These are phyloP conservation scores for Polyommatus icarus DNA, from an alignment of 2,888 invertebrate genomes.

Conservation along the genomic window DNA sequence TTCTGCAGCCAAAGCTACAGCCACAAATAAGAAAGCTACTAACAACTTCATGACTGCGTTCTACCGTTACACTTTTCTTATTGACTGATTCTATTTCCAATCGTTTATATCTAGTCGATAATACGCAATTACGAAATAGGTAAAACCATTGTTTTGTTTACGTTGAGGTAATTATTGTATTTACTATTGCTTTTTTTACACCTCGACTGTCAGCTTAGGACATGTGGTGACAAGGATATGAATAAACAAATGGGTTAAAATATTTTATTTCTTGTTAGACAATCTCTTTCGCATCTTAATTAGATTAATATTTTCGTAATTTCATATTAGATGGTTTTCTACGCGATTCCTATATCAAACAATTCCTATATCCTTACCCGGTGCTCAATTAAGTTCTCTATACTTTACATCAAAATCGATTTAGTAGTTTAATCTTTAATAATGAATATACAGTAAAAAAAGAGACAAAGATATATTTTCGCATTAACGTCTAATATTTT, in stretches of 20 bases:
- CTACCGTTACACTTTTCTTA: conserved; percentile 12
- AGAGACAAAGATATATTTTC: too few relatives aligned
- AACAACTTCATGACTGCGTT: conserved; percentile 24
- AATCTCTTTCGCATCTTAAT: too few relatives aligned
- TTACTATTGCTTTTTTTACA: conserved; percentile 16
- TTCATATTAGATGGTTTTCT: too few relatives aligned
- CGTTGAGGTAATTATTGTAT: not conserved
- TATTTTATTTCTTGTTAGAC: not conserved
- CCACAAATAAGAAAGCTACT: not conserved
- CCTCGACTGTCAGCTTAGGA: not conserved
- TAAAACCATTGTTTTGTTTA: conserved; percentile 11
- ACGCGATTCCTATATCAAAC: too few relatives aligned
- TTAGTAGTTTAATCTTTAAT: too few relatives aligned
- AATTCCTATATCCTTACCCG: too few relatives aligned
- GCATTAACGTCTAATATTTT: too few relatives aligned
- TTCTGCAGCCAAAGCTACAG: conserved; percentile 35
- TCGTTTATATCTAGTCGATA: conserved; percentile 25
- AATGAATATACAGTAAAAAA: too few relatives aligned
- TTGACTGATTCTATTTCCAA: not conserved
- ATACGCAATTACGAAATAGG: conserved; percentile 18
- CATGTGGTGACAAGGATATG: not conserved
- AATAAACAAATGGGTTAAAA: not conserved
- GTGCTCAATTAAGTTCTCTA: too few relatives aligned
- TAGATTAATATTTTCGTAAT: too few relatives aligned
- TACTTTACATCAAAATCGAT: too few relatives aligned